Base-by-base conservation (phyloP, 2,888 invertebrate species). In the Lordiphosa fenestrarum region DNA sequence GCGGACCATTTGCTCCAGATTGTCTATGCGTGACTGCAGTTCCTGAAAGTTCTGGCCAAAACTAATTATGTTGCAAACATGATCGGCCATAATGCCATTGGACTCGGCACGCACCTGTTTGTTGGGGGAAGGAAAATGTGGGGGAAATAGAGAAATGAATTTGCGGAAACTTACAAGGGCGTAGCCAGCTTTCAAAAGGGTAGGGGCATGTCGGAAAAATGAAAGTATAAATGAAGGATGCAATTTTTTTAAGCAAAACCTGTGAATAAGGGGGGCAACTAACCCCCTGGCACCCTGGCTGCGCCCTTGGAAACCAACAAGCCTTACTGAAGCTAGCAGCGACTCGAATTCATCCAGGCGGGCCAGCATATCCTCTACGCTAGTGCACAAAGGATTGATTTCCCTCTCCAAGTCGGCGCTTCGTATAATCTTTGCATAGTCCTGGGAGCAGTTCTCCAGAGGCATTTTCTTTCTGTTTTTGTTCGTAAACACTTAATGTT, bases 281-380 rank as follows among this genome's bases (percentile, higher is more conserved):
- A 15, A 15, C 15, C 15, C 15, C 15, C 15, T 15, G 15, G 15
- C 15, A 1, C 1, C 15, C 15, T 15, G 15, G 15, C 15, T 15
- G 15, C 15, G 15, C 15, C 15, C 15, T 15, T 15, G 1, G 5
- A 33, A 9, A 12, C 12, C 23, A 42, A 2, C 7, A 9, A 4
- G 6, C 36, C 73, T 36, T 47, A 71, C 91, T 89, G 62, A 93
- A 65, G 92, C 91, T 33, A 93, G 84, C 42, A 93, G 91, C 69
- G 92, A 92, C 66, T 92, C 91, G 65, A 93, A 90, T 85, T 93
- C 93, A 86, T 93, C 93, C 21, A 93, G 88, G 60, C 93, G 90
- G 0, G 92, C 92, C 48, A 93, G 85, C 92, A 93, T 93, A 77
- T 93, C 93, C 69, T 93, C 93, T 40, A 93, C 91, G 56, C 91